Conservation (phyloP, 2,797 vertebrate genomes). For the Cirrhinus molitorella region DNA sequence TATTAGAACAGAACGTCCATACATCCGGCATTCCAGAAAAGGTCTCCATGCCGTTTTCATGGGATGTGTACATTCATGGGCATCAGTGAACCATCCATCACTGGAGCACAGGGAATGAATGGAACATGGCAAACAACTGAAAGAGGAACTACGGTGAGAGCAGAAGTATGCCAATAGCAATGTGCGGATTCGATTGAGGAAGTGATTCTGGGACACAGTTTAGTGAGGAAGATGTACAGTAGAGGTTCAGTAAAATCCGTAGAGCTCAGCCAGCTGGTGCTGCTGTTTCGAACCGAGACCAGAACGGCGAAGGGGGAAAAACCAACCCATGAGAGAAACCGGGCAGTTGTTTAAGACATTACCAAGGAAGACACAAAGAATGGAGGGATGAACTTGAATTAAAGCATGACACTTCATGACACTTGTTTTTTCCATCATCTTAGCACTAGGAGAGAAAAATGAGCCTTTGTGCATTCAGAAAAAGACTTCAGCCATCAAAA, state of each 20-base stretch:
- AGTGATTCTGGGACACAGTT: conserved; percentile 36
- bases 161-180: conserved; percentile 29
- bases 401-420: conserved; percentile 40
- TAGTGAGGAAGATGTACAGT: conserved; percentile 37
- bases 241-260: conserved; percentile 32
- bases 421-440: conserved; percentile 50
- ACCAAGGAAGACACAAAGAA: conserved; percentile 2
- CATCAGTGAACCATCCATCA: conserved; percentile 44
- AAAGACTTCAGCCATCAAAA: conserved; percentile 7
- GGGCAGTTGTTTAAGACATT: conserved; percentile 42
- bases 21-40: conserved; percentile 29
- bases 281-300: conserved; percentile 42
- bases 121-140: conserved; percentile 29
- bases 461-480: conserved; percentile 24
- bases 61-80: conserved; percentile 38
- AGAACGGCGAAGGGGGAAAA: background rate
- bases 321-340: conserved; percentile 17
- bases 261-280: conserved; percentile 26
- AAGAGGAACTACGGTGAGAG: conserved; percentile 34
- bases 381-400: conserved; percentile 33
- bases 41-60: conserved; percentile 22
- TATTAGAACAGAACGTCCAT: conserved; percentile 37
- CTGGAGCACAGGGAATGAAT: conserved; percentile 12
- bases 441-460: conserved; percentile 24
- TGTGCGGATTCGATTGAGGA: conserved; percentile 45